These are phyloP conservation scores for Drosophila quasianomalipes DNA, from an alignment of 2,888 invertebrate genomes.

Conservation along the genomic window DNA sequence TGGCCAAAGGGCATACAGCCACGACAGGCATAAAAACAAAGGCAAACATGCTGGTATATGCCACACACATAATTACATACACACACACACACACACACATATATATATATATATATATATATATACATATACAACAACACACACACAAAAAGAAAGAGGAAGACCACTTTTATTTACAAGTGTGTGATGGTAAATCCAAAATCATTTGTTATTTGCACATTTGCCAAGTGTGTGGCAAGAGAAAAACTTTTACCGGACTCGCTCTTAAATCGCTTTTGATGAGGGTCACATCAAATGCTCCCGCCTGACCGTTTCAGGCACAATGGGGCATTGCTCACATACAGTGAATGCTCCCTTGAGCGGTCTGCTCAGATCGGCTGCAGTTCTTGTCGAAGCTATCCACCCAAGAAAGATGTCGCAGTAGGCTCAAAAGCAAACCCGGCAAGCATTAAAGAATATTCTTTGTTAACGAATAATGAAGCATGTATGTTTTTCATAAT, in stretches of 20 bases:
- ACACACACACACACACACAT: slow-evolving; percentile 16
- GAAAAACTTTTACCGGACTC: slow-evolving; percentile 59
- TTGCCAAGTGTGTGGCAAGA: slow-evolving; percentile 53
- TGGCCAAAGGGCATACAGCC: slow-evolving; percentile 72
- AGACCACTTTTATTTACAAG: slow-evolving; percentile 72
- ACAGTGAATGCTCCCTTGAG: slow-evolving; percentile 3
- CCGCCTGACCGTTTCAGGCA: slow-evolving; percentile 59
- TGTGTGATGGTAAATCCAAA: slow-evolving; percentile 75
- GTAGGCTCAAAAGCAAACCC: background rate
- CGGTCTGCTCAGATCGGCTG: background rate
- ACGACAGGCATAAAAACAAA: slow-evolving; percentile 79
- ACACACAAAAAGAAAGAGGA: slow-evolving; percentile 5
- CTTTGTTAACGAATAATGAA: background rate
- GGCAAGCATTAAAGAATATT: background rate
- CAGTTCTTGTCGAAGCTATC: background rate
- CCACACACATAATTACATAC: slow-evolving; percentile 55
- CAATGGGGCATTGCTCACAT: background rate
- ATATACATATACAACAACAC: background rate
- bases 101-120: background rate
- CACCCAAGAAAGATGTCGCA: background rate
- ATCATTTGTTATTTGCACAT: slow-evolving; percentile 79
- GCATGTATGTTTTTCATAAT: background rate
- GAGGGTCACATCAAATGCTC: slow-evolving; percentile 68
- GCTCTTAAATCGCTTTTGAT: slow-evolving; percentile 76
- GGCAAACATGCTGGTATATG: slow-evolving; percentile 71